Evolutionary conservation across 2,113 vertebrate species (phyloP), one percentile per base, ranked within the genome.

Genomic region (Zapornia atra): DNA sequence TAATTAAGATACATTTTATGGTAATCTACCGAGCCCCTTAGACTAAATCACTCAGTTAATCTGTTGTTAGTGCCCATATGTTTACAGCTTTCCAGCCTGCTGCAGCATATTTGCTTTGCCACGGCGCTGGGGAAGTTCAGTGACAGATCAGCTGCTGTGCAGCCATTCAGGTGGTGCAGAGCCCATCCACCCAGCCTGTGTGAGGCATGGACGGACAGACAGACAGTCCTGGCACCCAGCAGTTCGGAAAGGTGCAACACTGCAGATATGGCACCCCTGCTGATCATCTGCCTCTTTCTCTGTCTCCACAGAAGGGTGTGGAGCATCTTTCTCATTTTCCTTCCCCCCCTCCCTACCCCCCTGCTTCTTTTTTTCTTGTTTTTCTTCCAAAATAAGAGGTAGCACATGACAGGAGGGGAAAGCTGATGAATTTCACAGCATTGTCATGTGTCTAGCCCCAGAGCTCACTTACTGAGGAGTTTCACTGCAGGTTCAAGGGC

Each of bases 21-120:
- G 92, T 97, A 96, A 97, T 97, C 95, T 90, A 94, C 93, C 93
- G 75, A 94, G 48, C 53, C 76, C 92, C 87, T 94, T 75, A 77
- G 84, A 92, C 82, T 92, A 97, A 97, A 97, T 97, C 95, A 96
- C 82, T 96, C 96, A 90, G 70, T 91, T 96, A 95, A 97, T 97
- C 94, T 96, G 90, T 88, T 96, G 96, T 94, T 96, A 94, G 84
- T 91, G 95, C 88, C 96, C 96, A 97, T 97, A 97, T 97, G 96
- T 92, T 96, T 95, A 93, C 91, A 95, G 91, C 89, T 94, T 94
- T 69, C 38, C 82, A 94, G 94, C 63, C 85, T 86, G 88, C 92
- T 94, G 96, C 87, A 94, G 92, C 86, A 57, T 92, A 92, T 93
- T 92, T 86, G 88, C 79, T 94, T 73, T 92, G 94, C 83, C 69